Evolutionary conservation across 1,140 invertebrate genomes (phyloP), one percentile per base, ranked within the genome.

Genomic region (Hermatobates lingyangjiaoensis): DNA sequence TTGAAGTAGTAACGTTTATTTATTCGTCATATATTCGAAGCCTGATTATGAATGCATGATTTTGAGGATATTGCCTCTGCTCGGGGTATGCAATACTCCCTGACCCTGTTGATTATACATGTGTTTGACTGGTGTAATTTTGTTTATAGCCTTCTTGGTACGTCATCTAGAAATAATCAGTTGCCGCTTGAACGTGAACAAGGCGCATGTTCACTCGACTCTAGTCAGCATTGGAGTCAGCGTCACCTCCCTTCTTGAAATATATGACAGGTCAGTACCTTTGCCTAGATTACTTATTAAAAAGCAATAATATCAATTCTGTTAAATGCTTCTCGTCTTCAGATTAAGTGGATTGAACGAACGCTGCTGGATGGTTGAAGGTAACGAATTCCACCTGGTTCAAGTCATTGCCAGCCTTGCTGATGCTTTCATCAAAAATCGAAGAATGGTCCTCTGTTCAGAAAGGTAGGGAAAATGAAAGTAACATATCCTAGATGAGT

Each of bases 311-410:
- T 1, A 28, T 21, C n/a, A 27, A 24, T 47, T 47, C 4, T 24
- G n/a, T 54, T 10, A 44, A 52, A 51, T 55, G 4, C 52, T 56
- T 57, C 56, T 50, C 48, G 60, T 60, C 60, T 68, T 47, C 54
- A 79, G 81, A 63, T 68, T 81, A 70, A 75, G 81, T 58, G 76
- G 78, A 26, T 73, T 79, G 58, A 81, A 82, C 61, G 81, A 83
- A 60, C 71, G 80, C 52, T 75, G 77, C 52, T 86, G 82, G 81
- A 66, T 81, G 45, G 76, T 75, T 24, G 76, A 81, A 67, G 79
- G 80, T 20, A 81, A 84, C 60, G 81, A 86, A 65, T 78, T 79
- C 64, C 81, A 85, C 67, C 67, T 83, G 27, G 77, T 80, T 48
- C 73, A 77, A 64, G 79, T 75, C 0, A 76, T 77, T 25, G 74